A percentile compares a stretch with the other conserved stretches of the same genome.
Evolutionary conservation across 2,888 invertebrate genomes (phyloP).

Genomic region (Torymus tubicola): DNA sequence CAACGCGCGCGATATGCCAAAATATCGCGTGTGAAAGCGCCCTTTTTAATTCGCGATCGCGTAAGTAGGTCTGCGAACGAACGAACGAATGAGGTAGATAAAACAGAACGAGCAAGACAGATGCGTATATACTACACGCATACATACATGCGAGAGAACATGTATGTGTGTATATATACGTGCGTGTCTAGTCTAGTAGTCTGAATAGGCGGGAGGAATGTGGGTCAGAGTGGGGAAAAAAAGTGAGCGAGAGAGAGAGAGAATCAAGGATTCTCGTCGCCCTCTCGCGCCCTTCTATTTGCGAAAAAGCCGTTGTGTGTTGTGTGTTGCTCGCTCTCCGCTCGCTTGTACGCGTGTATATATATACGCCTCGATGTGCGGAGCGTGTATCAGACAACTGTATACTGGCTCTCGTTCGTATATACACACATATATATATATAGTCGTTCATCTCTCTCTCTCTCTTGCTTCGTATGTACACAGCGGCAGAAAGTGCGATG

Average conservation of each 20-base stretch:
- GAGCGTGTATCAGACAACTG: not conserved
- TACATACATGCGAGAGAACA: not conserved
- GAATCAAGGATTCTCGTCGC: constrained; percentile 46
- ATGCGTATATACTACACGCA: too few species aligned
- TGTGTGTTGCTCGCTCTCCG: not conserved
- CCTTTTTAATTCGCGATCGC: too few species aligned
- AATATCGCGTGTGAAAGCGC: too few species aligned
- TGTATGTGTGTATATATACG: constrained; percentile 15
- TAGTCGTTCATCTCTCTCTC: too few species aligned
- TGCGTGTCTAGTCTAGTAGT: constrained; percentile 22
- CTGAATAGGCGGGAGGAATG: constrained; percentile 62
- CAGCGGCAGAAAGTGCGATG: not conserved
- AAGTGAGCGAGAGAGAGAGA: constrained; percentile 19
- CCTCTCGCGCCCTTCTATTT: constrained; percentile 16
- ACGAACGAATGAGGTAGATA: too few species aligned
- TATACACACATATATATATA: too few species aligned
- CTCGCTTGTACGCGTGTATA: not conserved
- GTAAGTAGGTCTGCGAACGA: too few species aligned
- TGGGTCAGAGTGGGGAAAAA: constrained; percentile 58
- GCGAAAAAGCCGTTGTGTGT: constrained; percentile 15
- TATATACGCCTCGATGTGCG: not conserved
- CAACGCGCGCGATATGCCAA: too few species aligned
- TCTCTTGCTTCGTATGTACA: too few species aligned
- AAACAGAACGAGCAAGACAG: too few species aligned
- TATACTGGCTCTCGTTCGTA: not conserved